Percentiles rank a stretch among this genome's conserved stretches.
Evolutionary conservation across 1,140 invertebrate genomes (phyloP).

Genomic region (Platorchestia sp.): DNA sequence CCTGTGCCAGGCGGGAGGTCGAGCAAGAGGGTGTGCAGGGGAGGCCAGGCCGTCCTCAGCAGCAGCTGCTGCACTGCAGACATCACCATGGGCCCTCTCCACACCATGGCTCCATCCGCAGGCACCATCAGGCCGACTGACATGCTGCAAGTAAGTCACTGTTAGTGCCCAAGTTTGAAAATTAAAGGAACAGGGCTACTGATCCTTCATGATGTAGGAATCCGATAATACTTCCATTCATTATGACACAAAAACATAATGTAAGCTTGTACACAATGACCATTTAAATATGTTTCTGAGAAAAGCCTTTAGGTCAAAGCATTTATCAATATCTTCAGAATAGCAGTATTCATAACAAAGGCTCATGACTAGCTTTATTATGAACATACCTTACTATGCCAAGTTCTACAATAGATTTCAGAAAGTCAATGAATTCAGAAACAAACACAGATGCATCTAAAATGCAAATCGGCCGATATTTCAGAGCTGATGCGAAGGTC

Average conservation of each 20-base stretch:
- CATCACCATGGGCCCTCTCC: constrained; percentile 96
- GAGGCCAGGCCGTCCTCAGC: constrained; percentile 84
- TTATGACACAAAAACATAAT: too few species aligned
- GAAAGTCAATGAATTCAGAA: too few species aligned
- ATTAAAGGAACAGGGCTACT: not conserved
- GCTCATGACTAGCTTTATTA: not conserved
- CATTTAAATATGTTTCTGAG: too few species aligned
- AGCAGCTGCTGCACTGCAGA: constrained; percentile 88
- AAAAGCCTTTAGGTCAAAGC: not conserved
- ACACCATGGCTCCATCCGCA: constrained; percentile 84
- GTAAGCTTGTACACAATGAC: not conserved
- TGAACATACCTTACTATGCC: too few species aligned
- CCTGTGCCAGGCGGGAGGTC: constrained; percentile 94
- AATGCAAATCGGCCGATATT: too few species aligned
- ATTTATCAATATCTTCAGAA: not conserved
- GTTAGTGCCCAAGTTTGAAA: not conserved
- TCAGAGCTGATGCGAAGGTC: too few species aligned
- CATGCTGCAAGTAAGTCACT: constrained; percentile 72
- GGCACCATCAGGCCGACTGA: constrained; percentile 92
- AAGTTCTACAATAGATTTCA: too few species aligned
- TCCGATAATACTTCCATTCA: too few species aligned
- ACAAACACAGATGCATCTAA: too few species aligned
- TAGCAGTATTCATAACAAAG: not conserved
- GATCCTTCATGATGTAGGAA: too few species aligned
- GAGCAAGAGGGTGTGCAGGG: constrained; percentile 85